Evolutionary conservation across 2,113 vertebrate genomes (phyloP).

Genomic region (Antennarius striatus): DNA sequence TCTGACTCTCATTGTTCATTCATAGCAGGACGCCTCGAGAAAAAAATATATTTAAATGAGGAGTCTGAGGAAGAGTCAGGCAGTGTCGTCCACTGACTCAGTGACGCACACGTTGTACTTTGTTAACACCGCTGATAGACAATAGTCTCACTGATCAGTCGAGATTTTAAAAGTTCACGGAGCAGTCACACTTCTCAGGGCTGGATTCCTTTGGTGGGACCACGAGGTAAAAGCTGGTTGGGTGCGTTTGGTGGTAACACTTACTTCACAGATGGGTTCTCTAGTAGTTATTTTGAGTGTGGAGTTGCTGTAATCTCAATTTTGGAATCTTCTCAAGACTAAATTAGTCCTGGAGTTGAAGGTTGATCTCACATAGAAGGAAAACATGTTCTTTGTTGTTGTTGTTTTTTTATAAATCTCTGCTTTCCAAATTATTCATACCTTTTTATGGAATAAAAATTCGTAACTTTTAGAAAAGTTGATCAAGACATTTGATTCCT

Average conservation of each 20-base stretch:
- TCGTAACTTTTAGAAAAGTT: no score
- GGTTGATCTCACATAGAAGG: no score
- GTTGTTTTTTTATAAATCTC: no score
- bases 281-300: no score
- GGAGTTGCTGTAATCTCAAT: no score
- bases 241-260: neutral
- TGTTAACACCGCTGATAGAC: slow-evolving; percentile 5
- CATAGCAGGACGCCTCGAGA: neutral
- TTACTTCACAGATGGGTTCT: neutral
- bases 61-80: neutral
- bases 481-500: no score
- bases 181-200: neutral
- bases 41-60: neutral
- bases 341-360: no score
- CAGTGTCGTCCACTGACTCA: neutral
- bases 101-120: slow-evolving; percentile 17
- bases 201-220: neutral
- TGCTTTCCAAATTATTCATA: no score
- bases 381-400: no score
- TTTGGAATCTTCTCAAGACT: no score
- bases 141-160: slow-evolving; percentile 19
- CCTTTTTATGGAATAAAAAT: no score
- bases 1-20: neutral
- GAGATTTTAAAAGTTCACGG: neutral
- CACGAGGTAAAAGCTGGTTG: neutral